Evolutionary conservation across 2,113 vertebrate species (phyloP), one percentile per base, ranked within the genome.

Genomic region (Limnothrissa miodon): DNA sequence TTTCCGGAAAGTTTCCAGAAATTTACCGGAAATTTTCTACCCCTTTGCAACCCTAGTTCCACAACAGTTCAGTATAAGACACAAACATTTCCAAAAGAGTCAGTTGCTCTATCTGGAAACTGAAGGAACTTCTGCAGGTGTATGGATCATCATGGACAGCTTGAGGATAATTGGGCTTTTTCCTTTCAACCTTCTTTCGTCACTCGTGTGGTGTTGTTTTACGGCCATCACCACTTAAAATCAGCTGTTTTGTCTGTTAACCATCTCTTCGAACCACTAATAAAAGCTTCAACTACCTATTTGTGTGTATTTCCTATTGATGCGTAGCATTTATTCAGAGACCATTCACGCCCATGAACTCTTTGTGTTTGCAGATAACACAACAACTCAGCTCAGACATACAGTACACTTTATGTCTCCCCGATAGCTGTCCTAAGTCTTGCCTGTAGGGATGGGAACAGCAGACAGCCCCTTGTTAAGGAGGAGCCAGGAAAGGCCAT

Each of bases 401-500:
- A 13, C 66, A 17, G 13, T 39, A 4, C 1, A 3, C 29, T 11
- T 74, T 4, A 33, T 6, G 23, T 59, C 56, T 59, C 21, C 6
- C 4, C 1, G n/a, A 25, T 62, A 62, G 59, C 66, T 74, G 66
- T 74, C 66, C 66, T 74, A 2, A 36, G 66, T 11, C 66, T 17
- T 39, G 33, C 10, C 62, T 70, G 8, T 33, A 13, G 29, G 33
- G 29, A 74, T 36, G 81, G 66, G 53, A 39, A 82, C 83, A 83
- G 39, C 87, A 86, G 85, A 85, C 85, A 39, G 81, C 29, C 39
- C 80, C 85, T 82, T 86, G 87, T 86, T 86, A 82, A 82, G 79
- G 48, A 87, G 82, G 19, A 36, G 39, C 1, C 51, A 8, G 25
- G 2, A 4, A 39, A 45, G 7, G 45, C 19, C 59, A 45, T 66